Evolutionary conservation across 2,113 vertebrate species (phyloP), one percentile per base, ranked within the genome.

Genomic region (Prochilodus magdalenae): DNA sequence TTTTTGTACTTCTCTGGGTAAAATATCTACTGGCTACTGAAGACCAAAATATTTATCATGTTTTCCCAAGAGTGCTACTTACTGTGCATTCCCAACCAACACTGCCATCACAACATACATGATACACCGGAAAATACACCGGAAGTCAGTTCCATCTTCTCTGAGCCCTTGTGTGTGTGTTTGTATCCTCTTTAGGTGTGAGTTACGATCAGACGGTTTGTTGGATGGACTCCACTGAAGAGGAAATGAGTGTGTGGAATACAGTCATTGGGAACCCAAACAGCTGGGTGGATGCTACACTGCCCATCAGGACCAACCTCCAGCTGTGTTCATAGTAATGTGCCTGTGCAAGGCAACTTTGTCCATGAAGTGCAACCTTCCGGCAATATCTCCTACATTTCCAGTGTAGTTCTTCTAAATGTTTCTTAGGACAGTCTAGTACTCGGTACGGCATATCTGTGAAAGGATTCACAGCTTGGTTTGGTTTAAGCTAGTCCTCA

Each of bases 181-280:
- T 0, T 83, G 63, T 83, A 22, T 81, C 78, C 26, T 80, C 66
- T 73, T 18, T 86, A 97, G 96, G 97, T 79, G 93, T 91, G 88
- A 99, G 98, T 93, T 99, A 99, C 0, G 95, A 96, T 6, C 91
- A 96, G 72, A 87, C 86, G 0, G 96, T 99, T 86, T 91, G 89
- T 84, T 99, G 98, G 98, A 99, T 99, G 98, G 97, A 99, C 88
- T 99, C 98, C 11, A 97, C 96, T 0, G 90, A 91, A 0, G 95
- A 98, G 73, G 98, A 99, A 86, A 90, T 90, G 1, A 77, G 62
- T 0, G 91, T 95, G 24, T 99, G 97, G 97, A 91, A 81, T 49
- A 91, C 65, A 24, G 93, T 99, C 80, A 95, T 98, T n/a, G 89
- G 90, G 80, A 92, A 90, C 77, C 95, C 96, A 0, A 93, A 94